These are phyloP conservation scores for Onychorhynchus coronatus DNA, from an alignment of 2,113 vertebrate species.

Conservation along the genomic window DNA sequence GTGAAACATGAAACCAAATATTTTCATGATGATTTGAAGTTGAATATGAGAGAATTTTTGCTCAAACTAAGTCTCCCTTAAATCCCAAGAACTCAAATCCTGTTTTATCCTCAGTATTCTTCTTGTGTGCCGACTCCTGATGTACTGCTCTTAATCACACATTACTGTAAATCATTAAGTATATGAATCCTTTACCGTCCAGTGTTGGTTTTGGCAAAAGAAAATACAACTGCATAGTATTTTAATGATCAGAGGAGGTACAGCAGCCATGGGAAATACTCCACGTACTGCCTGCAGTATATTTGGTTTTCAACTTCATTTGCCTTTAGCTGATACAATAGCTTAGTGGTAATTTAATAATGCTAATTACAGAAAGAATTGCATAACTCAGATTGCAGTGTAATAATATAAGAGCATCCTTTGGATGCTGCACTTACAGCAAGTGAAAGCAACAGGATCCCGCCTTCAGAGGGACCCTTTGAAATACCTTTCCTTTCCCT, in stretches of 20 bases:
- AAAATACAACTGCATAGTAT: background rate
- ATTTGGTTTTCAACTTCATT: conserved; percentile 26
- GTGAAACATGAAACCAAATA: conserved; percentile 60
- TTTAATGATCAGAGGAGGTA: background rate
- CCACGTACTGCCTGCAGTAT: background rate
- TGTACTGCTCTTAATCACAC: conserved; percentile 11
- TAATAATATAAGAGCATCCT: background rate
- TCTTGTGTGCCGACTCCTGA: background rate
- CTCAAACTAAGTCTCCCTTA: conserved; percentile 29
- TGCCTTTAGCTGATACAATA: conserved; percentile 24
- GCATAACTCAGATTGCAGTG: background rate
- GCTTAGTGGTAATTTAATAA: background rate
- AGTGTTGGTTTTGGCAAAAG: background rate
- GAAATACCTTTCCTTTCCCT: background rate
- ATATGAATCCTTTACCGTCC: background rate
- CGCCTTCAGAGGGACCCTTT: background rate
- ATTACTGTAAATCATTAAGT: conserved; percentile 3
- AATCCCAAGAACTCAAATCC: conserved; percentile 9
- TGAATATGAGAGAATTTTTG: conserved; percentile 35
- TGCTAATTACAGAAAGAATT: background rate
- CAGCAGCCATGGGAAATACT: background rate
- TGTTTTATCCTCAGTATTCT: background rate
- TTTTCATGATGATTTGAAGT: conserved; percentile 58
- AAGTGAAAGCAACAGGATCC: background rate
- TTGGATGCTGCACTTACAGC: background rate